Evolutionary conservation across 2,888 invertebrate genomes (phyloP), one percentile per base, ranked within the genome.

Genomic region (Agapetus fuscipes): DNA sequence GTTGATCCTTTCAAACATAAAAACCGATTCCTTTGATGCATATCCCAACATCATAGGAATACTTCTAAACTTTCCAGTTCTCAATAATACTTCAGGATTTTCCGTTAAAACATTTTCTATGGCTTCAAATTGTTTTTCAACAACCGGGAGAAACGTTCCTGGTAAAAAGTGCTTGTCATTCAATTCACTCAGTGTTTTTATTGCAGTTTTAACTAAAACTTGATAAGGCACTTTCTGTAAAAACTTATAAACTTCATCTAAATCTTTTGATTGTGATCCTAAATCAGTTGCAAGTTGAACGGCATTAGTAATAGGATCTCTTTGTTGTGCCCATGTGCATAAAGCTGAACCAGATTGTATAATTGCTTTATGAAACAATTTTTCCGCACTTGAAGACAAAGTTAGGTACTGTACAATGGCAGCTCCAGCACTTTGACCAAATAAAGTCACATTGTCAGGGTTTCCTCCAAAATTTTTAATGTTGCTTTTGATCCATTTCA

Each of bases 11-110:
- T 43, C 39, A 14, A 43, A 39, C 20, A 43, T 28, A 14, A 43
- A 33, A 12, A 52, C 39, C 3, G 61, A 61, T 51, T 65, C 66
- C 40, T 59, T 54, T 13, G 57, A 51, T 33, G 59, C 62, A 10
- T 62, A 52, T 15, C 64, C 63, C 9, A 56, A 51, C 28, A 66
- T 50, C 47, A 64, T 54, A 2, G 62, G 62, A 6, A 61, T 50
- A 36, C 58, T 52, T 34, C 56, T 51, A 25, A 60, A 56, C 15
- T 34, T 17, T 29, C 35, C 39, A 17, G 34, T 14, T 4, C 7
- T 13, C 9, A 47, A 31, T 4, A 38, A 26, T 11, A 34, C 27
- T 24, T 39, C 27, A 6, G 44, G 44, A 35, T 30, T n/a, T 15
- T 37, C 33, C 9, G 17, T 34, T 10, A 47, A 17, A 20, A 44